Evolutionary conservation across 2,113 vertebrate species (phyloP).

Genomic region (Acinonyx jubatus): DNA sequence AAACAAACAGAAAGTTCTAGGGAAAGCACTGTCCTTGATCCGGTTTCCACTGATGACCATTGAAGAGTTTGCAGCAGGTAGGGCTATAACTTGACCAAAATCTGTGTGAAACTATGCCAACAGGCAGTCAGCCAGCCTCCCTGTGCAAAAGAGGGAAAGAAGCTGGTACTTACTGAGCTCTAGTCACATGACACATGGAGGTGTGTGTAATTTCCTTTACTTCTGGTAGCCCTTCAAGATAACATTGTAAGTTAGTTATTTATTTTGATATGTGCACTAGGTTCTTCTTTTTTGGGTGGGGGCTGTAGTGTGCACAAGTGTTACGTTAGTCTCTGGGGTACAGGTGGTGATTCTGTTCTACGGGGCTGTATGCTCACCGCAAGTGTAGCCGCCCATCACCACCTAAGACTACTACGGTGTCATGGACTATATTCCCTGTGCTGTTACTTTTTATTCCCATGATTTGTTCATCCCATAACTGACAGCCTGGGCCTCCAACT

Average conservation of each 20-base stretch:
- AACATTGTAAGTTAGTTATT: background rate
- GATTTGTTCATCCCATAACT: background rate
- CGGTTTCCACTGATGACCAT: slow-evolving; percentile 97
- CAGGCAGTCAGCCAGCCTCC: background rate
- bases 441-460: background rate
- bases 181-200: background rate
- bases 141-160: background rate
- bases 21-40: slow-evolving; percentile 94
- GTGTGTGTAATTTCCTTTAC: background rate
- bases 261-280: background rate
- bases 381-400: background rate
- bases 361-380: background rate
- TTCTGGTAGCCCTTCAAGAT: background rate
- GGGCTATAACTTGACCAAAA: background rate
- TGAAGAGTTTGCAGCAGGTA: slow-evolving; percentile 96
- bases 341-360: background rate
- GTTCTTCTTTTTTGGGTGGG: background rate
- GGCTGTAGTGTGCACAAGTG: too few relatives aligned
- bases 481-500: background rate
- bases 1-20: slow-evolving; percentile 96
- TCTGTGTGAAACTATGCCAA: background rate
- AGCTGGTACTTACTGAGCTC: background rate
- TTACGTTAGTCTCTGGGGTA: background rate
- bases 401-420: accelerated
- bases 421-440: background rate